Conservation (phyloP, 1,140 invertebrate genomes). For the Megalonaias nervosa region DNA sequence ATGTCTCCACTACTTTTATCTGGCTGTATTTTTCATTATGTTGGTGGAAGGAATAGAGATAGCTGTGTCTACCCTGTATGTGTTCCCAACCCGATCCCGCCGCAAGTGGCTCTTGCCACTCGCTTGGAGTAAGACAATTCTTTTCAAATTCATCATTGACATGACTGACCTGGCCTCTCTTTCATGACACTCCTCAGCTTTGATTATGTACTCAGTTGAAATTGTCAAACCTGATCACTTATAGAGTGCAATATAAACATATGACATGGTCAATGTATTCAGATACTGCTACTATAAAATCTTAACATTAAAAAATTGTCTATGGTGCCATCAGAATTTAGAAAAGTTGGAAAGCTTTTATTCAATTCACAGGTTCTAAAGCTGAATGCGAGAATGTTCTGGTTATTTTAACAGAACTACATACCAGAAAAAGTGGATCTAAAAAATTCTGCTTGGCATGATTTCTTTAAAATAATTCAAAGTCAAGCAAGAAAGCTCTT, state of each 20-base stretch:
- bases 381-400: background rate
- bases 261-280: background rate
- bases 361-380: background rate
- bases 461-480: background rate
- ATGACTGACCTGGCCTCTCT: too few relatives aligned
- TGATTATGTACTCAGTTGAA: too few relatives aligned
- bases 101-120: conserved; percentile 7
- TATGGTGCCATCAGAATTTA: background rate
- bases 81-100: conserved; percentile 22
- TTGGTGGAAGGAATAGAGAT: conserved; percentile 47
- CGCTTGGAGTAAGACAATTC: conserved; percentile 36
- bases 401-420: background rate
- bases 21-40: conserved; percentile 52
- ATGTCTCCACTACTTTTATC: conserved; percentile 49
- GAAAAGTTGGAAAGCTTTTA: background rate
- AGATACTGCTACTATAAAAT: background rate
- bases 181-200: too few relatives aligned
- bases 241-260: too few relatives aligned
- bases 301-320: background rate
- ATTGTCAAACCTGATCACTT: too few relatives aligned
- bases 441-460: background rate
- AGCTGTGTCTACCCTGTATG: conserved; percentile 29
- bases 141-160: too few relatives aligned
- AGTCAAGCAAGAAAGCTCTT: background rate
- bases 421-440: background rate